A percentile compares a stretch with the other conserved stretches of the same genome.
phyloP scores from a whole-genome alignment of 2,888 invertebrate species.

The Apodemia duryi region DNA sequence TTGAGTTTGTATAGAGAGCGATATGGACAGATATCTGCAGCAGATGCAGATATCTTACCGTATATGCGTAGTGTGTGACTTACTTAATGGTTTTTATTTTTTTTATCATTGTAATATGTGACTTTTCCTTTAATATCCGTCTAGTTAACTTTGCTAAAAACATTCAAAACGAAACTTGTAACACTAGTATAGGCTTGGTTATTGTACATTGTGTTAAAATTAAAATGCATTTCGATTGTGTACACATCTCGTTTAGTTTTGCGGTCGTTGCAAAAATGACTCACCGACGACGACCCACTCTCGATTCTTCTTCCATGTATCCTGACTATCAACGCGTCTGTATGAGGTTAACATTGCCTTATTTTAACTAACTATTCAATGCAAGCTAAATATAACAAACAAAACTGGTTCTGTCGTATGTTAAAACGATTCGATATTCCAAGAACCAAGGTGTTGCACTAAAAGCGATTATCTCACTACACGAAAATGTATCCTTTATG shows the following conservation, averaged over 20 bases:
- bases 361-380: conserved; percentile 25
- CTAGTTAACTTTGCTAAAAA: neutral
- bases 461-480: neutral
- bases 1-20: too few species aligned
- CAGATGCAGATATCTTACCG: too few species aligned
- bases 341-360: conserved; percentile 14
- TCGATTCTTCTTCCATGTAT: conserved; percentile 17
- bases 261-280: conserved; percentile 27
- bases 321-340: conserved; percentile 22
- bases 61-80: too few species aligned
- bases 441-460: conserved; percentile 25
- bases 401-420: conserved; percentile 29
- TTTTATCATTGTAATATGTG: neutral
- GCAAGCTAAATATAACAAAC: conserved; percentile 25
- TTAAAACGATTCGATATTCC: conserved; percentile 26
- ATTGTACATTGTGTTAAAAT: conserved; percentile 15
- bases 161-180: neutral
- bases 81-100: too few species aligned
- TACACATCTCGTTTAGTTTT: conserved; percentile 22
- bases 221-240: conserved; percentile 19
- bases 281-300: conserved; percentile 22
- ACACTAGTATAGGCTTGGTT: conserved; percentile 1
- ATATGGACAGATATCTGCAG: too few species aligned
- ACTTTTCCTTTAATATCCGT: neutral
- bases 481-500: neutral